Evolutionary conservation across 1,140 invertebrate species (phyloP), one percentile per base, ranked within the genome.

Genomic region (Aradophagus sp.): DNA sequence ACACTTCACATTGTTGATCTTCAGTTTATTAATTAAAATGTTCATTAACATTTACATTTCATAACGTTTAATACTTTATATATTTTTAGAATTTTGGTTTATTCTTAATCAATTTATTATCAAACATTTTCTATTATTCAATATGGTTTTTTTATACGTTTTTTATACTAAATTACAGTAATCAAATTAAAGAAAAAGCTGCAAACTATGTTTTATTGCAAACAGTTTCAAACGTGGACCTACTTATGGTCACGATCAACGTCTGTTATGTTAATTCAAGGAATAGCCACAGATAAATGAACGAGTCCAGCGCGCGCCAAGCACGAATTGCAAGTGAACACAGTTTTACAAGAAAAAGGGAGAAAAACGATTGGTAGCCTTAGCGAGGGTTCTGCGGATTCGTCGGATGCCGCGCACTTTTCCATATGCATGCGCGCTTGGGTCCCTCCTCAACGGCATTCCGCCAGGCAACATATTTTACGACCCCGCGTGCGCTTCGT

Each of bases 241-340:
- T 8, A 8, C 4, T 4, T 23, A 23, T 20, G 29, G n/a, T 29
- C 47, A 29, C 48, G 42, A 56, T 65, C 20, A 23, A 23, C 20
- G 42, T 61, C 41, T 72, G 55, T 70, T 70, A 74, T 73, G 75
- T 20, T 70, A 72, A 76, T 74, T 74, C 42, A 17, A n/a, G 35
- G 48, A 44, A 36, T 27, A 41, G n/a, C 38, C 15, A 20, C 26
- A 48, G 52, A 29, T 63, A 65, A 53, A 48, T 65, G 39, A 32
- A 42, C 19, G 29, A 42, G 39, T 52, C 13, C 12, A 14, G 20
- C 27, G 17, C n/a, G 41, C 36, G 61, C 48, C 56, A 62, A 42
- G 31, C 50, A 42, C 55, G 56, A 70, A n/a, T n/a, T n/a, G n/a
- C n/a, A n/a, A n/a, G n/a, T n/a, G n/a, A 31, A 50, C 42, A 7